These are phyloP conservation scores for Orientallactaga bullata DNA, from an alignment of 2,113 vertebrate species.

Conservation along the genomic window DNA sequence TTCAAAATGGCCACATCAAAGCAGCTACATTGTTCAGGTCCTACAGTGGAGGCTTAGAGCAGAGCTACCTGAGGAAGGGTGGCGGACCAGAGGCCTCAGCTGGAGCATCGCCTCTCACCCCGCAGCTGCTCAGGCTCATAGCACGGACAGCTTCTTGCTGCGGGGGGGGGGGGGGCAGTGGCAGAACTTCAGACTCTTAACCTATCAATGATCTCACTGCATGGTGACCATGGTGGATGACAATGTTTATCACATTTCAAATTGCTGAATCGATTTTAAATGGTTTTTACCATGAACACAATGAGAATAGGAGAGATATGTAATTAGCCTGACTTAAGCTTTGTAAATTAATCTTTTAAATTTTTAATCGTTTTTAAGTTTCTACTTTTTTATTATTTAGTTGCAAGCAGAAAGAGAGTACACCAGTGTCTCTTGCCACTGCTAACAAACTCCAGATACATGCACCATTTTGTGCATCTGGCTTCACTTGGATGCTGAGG, in stretches of 20 bases:
- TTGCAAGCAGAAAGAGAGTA: no score
- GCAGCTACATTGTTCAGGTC: constrained; percentile 19
- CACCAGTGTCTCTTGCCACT: no score
- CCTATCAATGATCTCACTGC: background rate
- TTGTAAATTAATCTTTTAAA: no score
- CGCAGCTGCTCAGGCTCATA: no score
- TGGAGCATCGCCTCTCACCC: no score
- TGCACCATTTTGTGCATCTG: no score
- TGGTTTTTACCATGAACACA: background rate
- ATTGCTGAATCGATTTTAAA: background rate
- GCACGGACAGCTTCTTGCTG: background rate
- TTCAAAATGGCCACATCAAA: constrained; percentile 70
- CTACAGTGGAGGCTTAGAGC: background rate
- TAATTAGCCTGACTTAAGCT: background rate
- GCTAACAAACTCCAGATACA: no score
- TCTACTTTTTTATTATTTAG: no score
- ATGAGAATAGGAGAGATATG: background rate
- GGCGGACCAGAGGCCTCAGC: background rate
- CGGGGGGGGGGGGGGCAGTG: fast-evolving
- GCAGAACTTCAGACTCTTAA: background rate
- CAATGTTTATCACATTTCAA: background rate
- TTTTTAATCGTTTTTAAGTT: no score
- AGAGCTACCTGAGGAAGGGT: background rate
- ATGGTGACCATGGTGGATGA: background rate
- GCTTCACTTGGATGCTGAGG: no score